Evolutionary conservation across 2,797 vertebrate genomes (phyloP), one percentile per base, ranked within the genome.

Genomic region (Argentina silus): DNA sequence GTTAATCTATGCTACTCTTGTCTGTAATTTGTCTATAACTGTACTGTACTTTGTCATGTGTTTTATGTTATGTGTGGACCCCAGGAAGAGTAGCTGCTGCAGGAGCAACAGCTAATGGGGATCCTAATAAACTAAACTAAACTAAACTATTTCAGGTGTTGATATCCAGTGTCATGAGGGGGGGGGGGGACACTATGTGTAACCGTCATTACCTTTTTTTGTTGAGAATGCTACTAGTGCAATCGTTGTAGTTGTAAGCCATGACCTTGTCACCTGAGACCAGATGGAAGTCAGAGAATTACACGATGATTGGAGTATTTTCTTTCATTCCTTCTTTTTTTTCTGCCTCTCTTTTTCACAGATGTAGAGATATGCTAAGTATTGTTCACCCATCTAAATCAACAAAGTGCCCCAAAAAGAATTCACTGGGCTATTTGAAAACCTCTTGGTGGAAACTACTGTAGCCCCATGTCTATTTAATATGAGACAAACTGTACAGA

Each of bases 141-240:
- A 36, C 27, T 36, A 36, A 36, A 36, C 27, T 65, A 60, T 61
- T 57, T 69, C 73, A 73, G 45, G 47, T 66, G 53, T 60, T 48
- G 50, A 59, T 81, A 77, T 83, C 69, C 7, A 69, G 77, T 85
- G 76, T 83, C 79, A 42, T 69, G 74, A 76, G 60, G 67, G 53
- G 53, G 15, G 7, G n/a, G n/a, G 15, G 67, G 43, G 72, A 66
- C 63, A 47, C 51, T 36, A 65, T 23, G 64, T 17, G 57, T 71
- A 69, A 23, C 69, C 69, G 68, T 61, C 78, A 81, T 81, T 72
- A 17, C 36, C 72, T 47, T 59, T 44, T 77, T 81, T 71, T 23
- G 65, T 10, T 6, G 70, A 81, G 73, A 69, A 74, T 70, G 77
- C 75, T 48, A 3, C 62, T 55, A 69, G 53, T 74, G 75, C 57